These are phyloP conservation scores for Protonemura montana DNA, from an alignment of 2,888 invertebrate genomes.

Conservation along the genomic window DNA sequence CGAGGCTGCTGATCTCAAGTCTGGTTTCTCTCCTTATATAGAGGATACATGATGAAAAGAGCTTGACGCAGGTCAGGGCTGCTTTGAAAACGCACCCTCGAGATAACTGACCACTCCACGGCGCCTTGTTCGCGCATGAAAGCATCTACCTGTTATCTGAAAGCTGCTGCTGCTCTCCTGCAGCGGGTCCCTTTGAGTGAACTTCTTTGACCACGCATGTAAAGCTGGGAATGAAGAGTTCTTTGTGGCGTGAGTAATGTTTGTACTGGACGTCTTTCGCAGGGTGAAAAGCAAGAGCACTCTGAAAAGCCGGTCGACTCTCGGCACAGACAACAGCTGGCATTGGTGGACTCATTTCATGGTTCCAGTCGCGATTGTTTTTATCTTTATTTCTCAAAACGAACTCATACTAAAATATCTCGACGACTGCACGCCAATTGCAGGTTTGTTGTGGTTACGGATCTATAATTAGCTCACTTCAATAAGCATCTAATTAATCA, in stretches of 20 bases:
- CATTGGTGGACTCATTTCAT: no score
- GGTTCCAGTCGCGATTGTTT: no score
- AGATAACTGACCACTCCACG: conserved; percentile 12
- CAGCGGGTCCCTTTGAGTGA: not conserved
- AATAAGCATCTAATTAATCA: no score
- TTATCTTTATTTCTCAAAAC: no score
- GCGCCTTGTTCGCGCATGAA: not conserved
- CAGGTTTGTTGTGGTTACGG: no score
- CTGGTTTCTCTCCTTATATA: not conserved
- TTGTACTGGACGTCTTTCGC: not conserved
- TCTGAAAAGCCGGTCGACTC: no score
- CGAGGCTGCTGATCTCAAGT: not conserved
- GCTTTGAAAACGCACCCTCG: not conserved
- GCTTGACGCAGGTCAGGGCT: conserved; percentile 21
- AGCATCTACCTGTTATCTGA: not conserved
- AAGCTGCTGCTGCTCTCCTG: not conserved
- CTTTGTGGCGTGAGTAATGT: not conserved
- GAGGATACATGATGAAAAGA: not conserved
- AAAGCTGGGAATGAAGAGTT: not conserved
- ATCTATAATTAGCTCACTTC: no score
- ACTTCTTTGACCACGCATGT: not conserved
- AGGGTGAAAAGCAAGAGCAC: not conserved
- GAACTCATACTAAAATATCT: no score
- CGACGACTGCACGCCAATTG: no score
- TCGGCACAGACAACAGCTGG: no score